Percentiles rank a stretch among this genome's conserved stretches.
These are phyloP conservation scores for Drosophila conformis DNA, from an alignment of 2,888 invertebrate species.

Conservation along the genomic window DNA sequence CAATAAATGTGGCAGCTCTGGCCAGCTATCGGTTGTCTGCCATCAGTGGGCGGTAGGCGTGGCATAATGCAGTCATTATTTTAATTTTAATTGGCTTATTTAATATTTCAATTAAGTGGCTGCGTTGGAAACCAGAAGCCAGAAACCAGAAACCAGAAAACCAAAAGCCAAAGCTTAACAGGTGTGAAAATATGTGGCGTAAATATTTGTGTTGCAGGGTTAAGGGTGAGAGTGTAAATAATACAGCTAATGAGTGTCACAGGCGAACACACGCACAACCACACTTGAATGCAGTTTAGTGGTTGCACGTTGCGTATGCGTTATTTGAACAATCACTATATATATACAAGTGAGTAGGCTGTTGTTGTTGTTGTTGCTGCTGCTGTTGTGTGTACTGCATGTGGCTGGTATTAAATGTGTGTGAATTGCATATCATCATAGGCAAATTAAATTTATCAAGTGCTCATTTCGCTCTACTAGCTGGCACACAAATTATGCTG, in stretches of 20 bases:
- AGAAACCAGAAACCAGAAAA: constrained; percentile 26
- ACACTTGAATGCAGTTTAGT: constrained; percentile 31
- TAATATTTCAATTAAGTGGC: constrained; percentile 79
- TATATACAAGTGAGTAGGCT: background rate
- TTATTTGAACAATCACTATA: constrained; percentile 28
- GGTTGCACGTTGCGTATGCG: constrained; percentile 49
- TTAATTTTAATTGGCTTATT: constrained; percentile 81
- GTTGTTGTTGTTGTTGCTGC: constrained; percentile 2
- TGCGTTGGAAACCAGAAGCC: constrained; percentile 26
- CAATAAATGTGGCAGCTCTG: constrained; percentile 55
- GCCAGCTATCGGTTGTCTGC: constrained; percentile 64
- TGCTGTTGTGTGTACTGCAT: constrained; percentile 5
- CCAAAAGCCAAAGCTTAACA: constrained; percentile 25
- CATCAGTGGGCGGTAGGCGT: constrained; percentile 49
- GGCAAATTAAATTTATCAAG: constrained; percentile 25
- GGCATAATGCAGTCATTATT: constrained; percentile 69
- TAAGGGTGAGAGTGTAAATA: constrained; percentile 19
- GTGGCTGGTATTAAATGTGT: constrained; percentile 9
- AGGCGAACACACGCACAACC: constrained; percentile 28
- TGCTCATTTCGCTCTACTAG: constrained; percentile 3
- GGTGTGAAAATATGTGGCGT: constrained; percentile 62
- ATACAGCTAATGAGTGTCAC: constrained; percentile 67
- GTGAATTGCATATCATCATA: constrained; percentile 1
- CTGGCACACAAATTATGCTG: constrained; percentile 2
- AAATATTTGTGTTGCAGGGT: constrained; percentile 30